Conservation (phyloP, 2,797 vertebrate genomes). For the Ceryle rudis region DNA sequence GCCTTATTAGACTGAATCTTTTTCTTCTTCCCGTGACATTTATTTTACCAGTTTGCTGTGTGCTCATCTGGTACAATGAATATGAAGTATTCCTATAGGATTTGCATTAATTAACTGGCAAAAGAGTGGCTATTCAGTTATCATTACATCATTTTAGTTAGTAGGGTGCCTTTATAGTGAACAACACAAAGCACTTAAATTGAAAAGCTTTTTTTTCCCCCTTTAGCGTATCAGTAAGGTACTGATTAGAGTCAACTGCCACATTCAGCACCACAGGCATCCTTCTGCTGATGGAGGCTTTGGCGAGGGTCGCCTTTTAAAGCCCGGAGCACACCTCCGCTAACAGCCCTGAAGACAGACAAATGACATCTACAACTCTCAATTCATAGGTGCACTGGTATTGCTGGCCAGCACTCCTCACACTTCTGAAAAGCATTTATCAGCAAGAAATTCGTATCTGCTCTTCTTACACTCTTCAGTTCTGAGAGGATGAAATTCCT, state of each 20-base stretch:
- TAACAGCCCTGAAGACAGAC: accelerated
- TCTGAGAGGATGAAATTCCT: conserved; percentile 4
- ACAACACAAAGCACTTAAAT: neutral
- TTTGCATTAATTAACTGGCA: neutral
- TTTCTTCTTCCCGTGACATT: neutral
- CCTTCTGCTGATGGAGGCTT: neutral
- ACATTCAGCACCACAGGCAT: neutral
- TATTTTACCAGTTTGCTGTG: neutral
- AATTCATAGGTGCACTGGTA: accelerated
- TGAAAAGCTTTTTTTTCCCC: neutral
- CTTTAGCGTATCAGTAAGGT: neutral
- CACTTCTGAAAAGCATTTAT: neutral
- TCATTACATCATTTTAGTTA: neutral
- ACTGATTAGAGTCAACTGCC: neutral
- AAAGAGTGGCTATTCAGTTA: neutral
- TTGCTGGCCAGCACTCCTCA: neutral
- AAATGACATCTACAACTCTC: neutral
- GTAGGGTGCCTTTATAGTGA: neutral
- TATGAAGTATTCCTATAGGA: neutral
- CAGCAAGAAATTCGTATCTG: neutral
- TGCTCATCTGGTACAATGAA: neutral
- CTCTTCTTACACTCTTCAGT: neutral
- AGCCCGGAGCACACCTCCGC: neutral
- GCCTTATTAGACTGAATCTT: neutral
- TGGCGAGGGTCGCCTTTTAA: neutral